Percentiles rank a stretch among this genome's conserved stretches.
Evolutionary conservation across 2,113 vertebrate genomes (phyloP).

Genomic region (Podarcis muralis): DNA sequence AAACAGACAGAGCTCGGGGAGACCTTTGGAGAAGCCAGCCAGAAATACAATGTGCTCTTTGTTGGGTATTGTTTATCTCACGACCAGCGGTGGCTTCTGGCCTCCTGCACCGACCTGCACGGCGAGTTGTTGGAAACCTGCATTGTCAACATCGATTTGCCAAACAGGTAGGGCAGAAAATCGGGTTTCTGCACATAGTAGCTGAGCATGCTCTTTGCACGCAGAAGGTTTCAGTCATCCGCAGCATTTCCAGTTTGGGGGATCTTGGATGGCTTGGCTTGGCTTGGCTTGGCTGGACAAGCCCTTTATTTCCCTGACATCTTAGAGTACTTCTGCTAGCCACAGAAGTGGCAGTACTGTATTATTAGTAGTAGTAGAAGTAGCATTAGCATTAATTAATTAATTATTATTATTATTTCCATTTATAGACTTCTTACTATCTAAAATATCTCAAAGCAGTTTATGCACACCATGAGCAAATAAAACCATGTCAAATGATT

Average conservation of each 20-base stretch:
- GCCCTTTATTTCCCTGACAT: background rate
- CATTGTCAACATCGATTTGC: constrained; percentile 93
- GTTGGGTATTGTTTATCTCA: constrained; percentile 97
- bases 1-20: constrained; percentile 92
- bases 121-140: constrained; percentile 94
- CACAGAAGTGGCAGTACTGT: no score
- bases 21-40: constrained; percentile 86
- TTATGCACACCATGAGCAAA: no score
- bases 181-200: background rate
- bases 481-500: no score
- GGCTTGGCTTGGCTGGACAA: no score
- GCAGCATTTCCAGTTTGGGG: background rate
- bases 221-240: no score
- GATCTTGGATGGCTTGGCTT: no score
- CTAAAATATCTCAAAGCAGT: no score
- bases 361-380: no score
- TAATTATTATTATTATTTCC: no score
- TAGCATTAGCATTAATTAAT: no score
- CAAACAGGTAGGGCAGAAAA: constrained; percentile 80
- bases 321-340: background rate
- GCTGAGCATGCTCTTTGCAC: background rate
- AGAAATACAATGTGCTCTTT: constrained; percentile 93
- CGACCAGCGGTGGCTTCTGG: constrained; percentile 97
- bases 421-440: no score
- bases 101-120: constrained; percentile 95